Percentiles rank a stretch among this genome's conserved stretches.
Evolutionary conservation across 2,113 vertebrate genomes (phyloP).

Genomic region (Trematomus loennbergii): DNA sequence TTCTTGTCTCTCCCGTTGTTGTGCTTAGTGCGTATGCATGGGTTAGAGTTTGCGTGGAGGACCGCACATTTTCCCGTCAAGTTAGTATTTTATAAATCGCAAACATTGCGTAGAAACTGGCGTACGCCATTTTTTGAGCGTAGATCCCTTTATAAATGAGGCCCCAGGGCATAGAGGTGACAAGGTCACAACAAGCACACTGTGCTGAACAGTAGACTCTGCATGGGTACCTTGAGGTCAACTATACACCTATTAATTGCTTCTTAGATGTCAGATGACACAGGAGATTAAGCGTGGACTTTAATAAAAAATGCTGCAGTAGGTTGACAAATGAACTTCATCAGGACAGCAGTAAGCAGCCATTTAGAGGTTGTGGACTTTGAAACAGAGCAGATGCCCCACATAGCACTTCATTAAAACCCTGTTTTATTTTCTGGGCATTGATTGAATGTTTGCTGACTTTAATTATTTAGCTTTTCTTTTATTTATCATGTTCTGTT

Average conservation of each 20-base stretch:
- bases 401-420: slow-evolving; percentile 49
- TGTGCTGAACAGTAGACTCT: not conserved
- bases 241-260: slow-evolving; percentile 5
- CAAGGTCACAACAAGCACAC: not conserved
- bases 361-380: slow-evolving; percentile 40
- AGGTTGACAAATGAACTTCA: slow-evolving; percentile 33
- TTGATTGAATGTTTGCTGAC: slow-evolving; percentile 39
- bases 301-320: slow-evolving; percentile 29
- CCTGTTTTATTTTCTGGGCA: slow-evolving; percentile 7
- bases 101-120: no score
- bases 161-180: slow-evolving; percentile 14
- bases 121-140: no score
- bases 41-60: no score
- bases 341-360: slow-evolving; percentile 18
- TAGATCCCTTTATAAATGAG: no score
- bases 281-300: slow-evolving; percentile 10
- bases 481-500: slow-evolving; percentile 19
- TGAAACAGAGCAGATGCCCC: slow-evolving; percentile 34
- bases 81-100: no score
- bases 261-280: slow-evolving; percentile 20
- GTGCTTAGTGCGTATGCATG: no score
- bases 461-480: slow-evolving; percentile 28
- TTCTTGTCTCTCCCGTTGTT: no score
- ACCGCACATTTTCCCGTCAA: no score
- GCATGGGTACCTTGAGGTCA: not conserved